phyloP scores from a whole-genome alignment of 1,140 invertebrate genomes.

The Protaetia brevitarsis region DNA sequence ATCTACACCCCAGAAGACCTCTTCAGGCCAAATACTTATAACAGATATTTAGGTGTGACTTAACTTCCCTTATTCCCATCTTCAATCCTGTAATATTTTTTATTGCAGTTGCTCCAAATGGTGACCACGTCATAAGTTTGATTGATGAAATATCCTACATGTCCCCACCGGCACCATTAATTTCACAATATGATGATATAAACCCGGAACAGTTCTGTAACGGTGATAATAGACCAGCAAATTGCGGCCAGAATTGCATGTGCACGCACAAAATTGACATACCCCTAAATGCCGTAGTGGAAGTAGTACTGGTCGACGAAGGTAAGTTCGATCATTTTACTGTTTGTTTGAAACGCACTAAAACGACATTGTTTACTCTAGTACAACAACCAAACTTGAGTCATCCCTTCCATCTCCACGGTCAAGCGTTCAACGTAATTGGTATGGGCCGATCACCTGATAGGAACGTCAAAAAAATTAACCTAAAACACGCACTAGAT shows the following conservation, averaged over 20 bases:
- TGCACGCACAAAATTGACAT: constrained; percentile 79
- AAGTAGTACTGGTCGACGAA: constrained; percentile 79
- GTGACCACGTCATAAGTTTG: constrained; percentile 72
- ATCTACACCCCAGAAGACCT: constrained; percentile 68
- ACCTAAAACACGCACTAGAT: constrained; percentile 80
- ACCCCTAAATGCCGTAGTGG: constrained; percentile 73
- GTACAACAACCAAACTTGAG: constrained; percentile 84
- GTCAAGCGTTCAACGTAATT: constrained; percentile 82
- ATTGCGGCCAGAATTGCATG: constrained; percentile 74
- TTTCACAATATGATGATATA: constrained; percentile 76
- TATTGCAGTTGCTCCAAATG: constrained; percentile 65
- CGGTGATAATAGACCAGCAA: constrained; percentile 67
- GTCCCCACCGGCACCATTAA: constrained; percentile 68
- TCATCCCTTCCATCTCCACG: constrained; percentile 90
- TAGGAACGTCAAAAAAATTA: constrained; percentile 81
- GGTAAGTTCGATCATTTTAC: constrained; percentile 53
- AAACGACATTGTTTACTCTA: constrained; percentile 49
- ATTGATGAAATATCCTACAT: constrained; percentile 76
- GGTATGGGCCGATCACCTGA: constrained; percentile 85
- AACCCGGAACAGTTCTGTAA: constrained; percentile 74
- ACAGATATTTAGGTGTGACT: constrained; percentile 71
- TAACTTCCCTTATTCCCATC: neutral
- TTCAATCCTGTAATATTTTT: neutral
- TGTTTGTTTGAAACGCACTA: neutral
- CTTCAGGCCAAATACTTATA: constrained; percentile 71